Base-by-base conservation (phyloP, 1,140 invertebrate genomes). In the Heterodera schachtii region DNA sequence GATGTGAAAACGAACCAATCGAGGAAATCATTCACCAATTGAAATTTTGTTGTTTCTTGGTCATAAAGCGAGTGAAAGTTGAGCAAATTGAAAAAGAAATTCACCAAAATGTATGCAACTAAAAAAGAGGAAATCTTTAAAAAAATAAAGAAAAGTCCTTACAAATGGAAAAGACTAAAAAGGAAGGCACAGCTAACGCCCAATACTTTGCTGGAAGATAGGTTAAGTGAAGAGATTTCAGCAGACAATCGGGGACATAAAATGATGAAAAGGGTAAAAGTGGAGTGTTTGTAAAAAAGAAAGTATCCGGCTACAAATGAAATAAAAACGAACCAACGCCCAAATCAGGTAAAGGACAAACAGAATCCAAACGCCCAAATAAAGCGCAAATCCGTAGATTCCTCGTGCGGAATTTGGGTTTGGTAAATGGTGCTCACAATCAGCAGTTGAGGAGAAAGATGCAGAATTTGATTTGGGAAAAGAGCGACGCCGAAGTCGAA, bases 191-290 rank as follows among this genome's bases (percentile, higher is more conserved):
- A 44, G 71, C 74, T 71, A 86, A 70, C 8, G 86, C 85, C 85
- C 85, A 86, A 79, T 85, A 86, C 76, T 86, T 86, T 46, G 86
- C 43, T n/a, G 85, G 85, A 31, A 86, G 57, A 71, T 85, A 87
- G 3, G 83, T 87, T 3, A 86, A 52, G 78, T 81, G 60, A 44
- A 86, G 64, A 13, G 49, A n/a, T 4, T 70, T 43, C 8, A 86
- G 84, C 71, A 87, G 43, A 57, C 41, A 84, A 64, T 81, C 43
- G 46, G 85, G 85, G n/a, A 87, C 84, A 82, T 41, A 67, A 64
- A 64, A 64, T 0, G 52, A 19, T 64, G 19, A 64, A 16, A 11
- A 64, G 19, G 4, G 11, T 2, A 5, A 52, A 43, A 84, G 67
- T 75, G 31, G 1, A 31, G 1, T 11, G 52, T 64, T n/a, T 77